Evolutionary conservation across 2,113 vertebrate genomes (phyloP), one percentile per base, ranked within the genome.

Genomic region (Zosterops pallidus): DNA sequence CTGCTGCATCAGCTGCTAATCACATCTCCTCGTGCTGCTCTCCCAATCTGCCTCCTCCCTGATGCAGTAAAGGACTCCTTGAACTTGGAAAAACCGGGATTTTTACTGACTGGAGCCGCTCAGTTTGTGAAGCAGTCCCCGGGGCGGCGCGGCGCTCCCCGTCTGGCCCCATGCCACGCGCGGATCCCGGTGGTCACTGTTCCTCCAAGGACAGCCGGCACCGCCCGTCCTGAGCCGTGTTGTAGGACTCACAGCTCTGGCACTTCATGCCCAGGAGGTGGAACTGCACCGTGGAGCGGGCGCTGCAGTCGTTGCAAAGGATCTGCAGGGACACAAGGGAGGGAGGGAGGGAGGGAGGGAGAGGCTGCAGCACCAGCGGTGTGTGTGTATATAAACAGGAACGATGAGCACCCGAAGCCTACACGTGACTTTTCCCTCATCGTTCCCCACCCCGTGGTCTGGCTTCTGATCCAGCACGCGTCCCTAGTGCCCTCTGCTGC

Each of bases 181-280:
- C 0, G 39, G 39, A 2, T 9, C 56, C 25, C 5, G 11, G 28
- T 98, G 11, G 28, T 98, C 94, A 97, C 35, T 92, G 96, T 83
- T 97, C 95, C 67, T 96, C 94, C 67, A 96, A 29, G 67, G 97
- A 28, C 63, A 98, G 97, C 57, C 78, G 85, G 59, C 98, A 97
- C 6, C 96, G 98, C 41, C 99, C 98, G 10, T 99, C 98, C 88
- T 99, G 99, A 8, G 98, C 98, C 0, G 99, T 99, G 95, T 99
- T 99, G 91, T 99, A 99, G 0, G 99, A 99, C 7, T 98, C 98
- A 80, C 99, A 99, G 82, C 86, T 89, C 33, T 95, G 97, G 97
- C 99, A 99, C 94, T 99, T 99, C 98, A 99, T 98, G 80, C 99
- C 99, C 94, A 99, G 86, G 33, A 99, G 98, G 56, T 99, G 99